These are phyloP conservation scores for Glyphotaelius pellucidus DNA, from an alignment of 2,888 invertebrate species.

Conservation along the genomic window DNA sequence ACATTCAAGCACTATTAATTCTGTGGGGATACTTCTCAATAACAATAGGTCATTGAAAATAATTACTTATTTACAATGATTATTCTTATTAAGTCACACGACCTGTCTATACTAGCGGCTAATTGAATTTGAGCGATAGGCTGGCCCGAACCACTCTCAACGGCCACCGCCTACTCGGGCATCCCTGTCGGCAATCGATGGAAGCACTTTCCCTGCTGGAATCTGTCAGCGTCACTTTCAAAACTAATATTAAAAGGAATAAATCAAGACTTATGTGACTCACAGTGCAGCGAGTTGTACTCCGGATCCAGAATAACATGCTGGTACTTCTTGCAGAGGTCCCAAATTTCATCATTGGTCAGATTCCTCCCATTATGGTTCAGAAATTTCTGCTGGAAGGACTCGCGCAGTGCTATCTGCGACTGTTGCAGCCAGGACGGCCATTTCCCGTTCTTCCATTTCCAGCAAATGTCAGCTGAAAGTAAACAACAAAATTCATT, in stretches of 20 bases:
- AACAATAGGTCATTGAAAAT: no score
- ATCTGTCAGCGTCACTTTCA: no score
- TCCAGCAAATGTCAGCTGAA: constrained; percentile 46
- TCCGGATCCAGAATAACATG: constrained; percentile 34
- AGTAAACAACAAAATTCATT: background rate
- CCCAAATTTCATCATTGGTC: background rate
- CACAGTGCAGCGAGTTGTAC: constrained; percentile 47
- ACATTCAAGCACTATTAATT: no score
- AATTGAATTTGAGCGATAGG: no score
- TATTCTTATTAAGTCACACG: no score
- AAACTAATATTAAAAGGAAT: background rate
- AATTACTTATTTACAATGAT: no score
- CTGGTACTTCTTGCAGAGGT: constrained; percentile 47
- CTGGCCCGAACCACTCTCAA: no score
- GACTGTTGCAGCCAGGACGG: constrained; percentile 2
- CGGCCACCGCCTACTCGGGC: no score
- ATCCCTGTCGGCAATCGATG: no score
- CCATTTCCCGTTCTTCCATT: constrained; percentile 45
- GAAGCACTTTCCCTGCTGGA: no score
- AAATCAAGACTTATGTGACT: background rate
- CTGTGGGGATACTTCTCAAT: no score
- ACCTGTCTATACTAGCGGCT: no score
- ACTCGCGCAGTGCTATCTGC: background rate
- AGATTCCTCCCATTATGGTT: background rate
- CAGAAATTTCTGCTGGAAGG: background rate